Percentiles rank a stretch among this genome's conserved stretches.
These are phyloP conservation scores for Hypanus sabinus DNA, from an alignment of 2,113 vertebrate genomes.

Conservation along the genomic window DNA sequence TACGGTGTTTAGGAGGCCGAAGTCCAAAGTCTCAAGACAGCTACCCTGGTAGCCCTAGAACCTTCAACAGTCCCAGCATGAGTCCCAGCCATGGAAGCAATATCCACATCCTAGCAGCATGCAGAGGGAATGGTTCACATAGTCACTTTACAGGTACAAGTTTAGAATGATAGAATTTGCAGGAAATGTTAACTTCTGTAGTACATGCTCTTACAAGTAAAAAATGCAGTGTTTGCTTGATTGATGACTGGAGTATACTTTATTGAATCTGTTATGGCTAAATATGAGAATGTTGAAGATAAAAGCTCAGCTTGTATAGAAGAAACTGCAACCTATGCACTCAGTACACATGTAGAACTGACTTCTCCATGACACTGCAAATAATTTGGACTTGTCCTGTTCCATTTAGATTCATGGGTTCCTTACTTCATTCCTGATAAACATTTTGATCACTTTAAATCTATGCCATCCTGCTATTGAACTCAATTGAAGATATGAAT, in stretches of 20 bases:
- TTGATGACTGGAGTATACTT: neutral
- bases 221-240: neutral
- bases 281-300: neutral
- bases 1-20: conserved; percentile 88
- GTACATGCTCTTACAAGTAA: neutral
- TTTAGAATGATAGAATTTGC: neutral
- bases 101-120: conserved; percentile 60
- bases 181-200: neutral
- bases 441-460: no score
- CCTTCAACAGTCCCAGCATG: conserved; percentile 85
- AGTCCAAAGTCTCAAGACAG: conserved; percentile 98
- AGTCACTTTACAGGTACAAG: conserved; percentile 69
- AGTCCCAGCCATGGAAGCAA: conserved; percentile 68
- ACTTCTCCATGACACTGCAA: neutral
- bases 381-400: neutral
- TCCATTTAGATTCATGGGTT: no score
- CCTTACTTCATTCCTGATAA: no score
- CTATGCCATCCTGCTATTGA: no score
- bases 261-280: neutral
- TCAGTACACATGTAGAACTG: neutral
- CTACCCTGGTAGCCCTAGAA: conserved; percentile 81
- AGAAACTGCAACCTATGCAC: neutral
- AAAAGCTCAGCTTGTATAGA: neutral
- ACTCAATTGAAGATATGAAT: no score
- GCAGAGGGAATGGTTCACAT: conserved; percentile 76